phyloP scores from a whole-genome alignment of 2,113 vertebrate species.

The Polypterus bichir region DNA sequence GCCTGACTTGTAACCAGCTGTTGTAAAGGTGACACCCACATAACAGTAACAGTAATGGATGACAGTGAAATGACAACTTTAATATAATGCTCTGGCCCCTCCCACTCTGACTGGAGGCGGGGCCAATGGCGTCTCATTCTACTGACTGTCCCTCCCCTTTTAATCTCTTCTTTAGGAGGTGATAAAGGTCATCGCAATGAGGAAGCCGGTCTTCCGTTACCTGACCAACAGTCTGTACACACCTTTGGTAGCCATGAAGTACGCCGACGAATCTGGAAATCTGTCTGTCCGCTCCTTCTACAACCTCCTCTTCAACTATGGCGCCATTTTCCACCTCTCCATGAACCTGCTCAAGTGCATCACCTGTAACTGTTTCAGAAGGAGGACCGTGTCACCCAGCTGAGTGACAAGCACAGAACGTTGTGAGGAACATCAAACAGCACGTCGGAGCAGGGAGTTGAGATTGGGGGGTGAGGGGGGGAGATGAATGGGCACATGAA shows the following conservation, averaged over 20 bases:
- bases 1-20: too few relatives aligned
- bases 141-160: not conserved
- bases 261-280: slow-evolving; percentile 58
- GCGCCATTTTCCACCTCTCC: slow-evolving; percentile 59
- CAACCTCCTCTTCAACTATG: slow-evolving; percentile 63
- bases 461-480: too few relatives aligned
- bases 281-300: slow-evolving; percentile 63
- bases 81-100: not conserved
- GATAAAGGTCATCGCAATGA: slow-evolving; percentile 58
- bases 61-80: too few relatives aligned
- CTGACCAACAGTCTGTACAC: slow-evolving; percentile 64
- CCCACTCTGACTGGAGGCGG: not conserved
- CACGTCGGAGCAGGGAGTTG: too few relatives aligned
- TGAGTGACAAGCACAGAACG: slow-evolving; percentile 29
- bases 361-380: slow-evolving; percentile 63
- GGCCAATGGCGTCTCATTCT: not conserved
- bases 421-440: too few relatives aligned
- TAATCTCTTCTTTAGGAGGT: slow-evolving; percentile 38
- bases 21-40: too few relatives aligned
- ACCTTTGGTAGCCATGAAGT: slow-evolving; percentile 61
- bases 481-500: too few relatives aligned
- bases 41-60: too few relatives aligned
- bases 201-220: slow-evolving; percentile 55
- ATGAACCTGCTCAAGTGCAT: slow-evolving; percentile 54
- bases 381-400: slow-evolving; percentile 50